These are phyloP conservation scores for Echeneis naucrates DNA, from an alignment of 2,797 vertebrate genomes.

Conservation along the genomic window DNA sequence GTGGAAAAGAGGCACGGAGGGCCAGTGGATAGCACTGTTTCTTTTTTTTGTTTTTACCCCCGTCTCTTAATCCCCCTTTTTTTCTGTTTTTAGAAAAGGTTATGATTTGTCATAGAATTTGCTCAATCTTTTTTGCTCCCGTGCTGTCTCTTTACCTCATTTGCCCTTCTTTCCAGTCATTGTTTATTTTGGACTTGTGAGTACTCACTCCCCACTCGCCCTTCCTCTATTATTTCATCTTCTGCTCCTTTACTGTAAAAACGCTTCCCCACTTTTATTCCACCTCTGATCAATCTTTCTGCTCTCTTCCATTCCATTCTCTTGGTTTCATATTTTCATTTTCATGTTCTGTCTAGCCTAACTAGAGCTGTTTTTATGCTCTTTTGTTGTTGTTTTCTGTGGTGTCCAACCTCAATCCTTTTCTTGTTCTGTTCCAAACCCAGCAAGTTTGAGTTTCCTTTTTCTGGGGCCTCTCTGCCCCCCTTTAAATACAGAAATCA, in stretches of 20 bases:
- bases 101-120: slow-evolving; percentile 20
- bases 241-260: slow-evolving; percentile 4
- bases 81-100: slow-evolving; percentile 43
- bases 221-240: neutral
- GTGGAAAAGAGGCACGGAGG: slow-evolving; percentile 55
- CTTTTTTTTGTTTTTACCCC: too few species aligned
- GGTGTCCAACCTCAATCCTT: neutral
- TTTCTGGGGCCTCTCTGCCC: neutral
- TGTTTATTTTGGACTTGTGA: slow-evolving; percentile 29
- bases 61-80: slow-evolving; percentile 44
- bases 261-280: neutral
- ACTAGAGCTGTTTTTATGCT: neutral
- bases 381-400: slow-evolving; percentile 1
- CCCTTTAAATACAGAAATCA: neutral
- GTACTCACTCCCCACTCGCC: neutral
- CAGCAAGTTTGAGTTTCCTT: slow-evolving; percentile 3
- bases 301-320: neutral
- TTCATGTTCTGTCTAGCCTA: neutral
- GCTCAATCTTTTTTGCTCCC: slow-evolving; percentile 8
- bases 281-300: slow-evolving; percentile 19
- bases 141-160: neutral
- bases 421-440: neutral
- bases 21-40: slow-evolving; percentile 39
- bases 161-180: slow-evolving; percentile 9
- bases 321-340: slow-evolving; percentile 2